These are phyloP conservation scores for Halcyon malimbica DNA, from an alignment of 2,113 vertebrate species.

Conservation along the genomic window DNA sequence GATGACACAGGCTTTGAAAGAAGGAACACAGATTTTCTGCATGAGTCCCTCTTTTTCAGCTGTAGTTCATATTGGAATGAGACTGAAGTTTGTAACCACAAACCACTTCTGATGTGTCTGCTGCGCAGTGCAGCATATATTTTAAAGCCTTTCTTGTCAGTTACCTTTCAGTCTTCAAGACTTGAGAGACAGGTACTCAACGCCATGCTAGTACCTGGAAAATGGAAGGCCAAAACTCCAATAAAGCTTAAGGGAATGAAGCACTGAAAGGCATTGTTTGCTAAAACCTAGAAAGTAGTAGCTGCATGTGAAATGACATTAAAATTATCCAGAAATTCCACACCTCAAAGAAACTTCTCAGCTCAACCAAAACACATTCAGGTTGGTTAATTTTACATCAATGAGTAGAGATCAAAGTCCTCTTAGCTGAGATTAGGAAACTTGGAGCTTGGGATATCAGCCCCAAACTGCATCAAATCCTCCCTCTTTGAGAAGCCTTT, in stretches of 20 bases:
- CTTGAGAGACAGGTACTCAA: neutral
- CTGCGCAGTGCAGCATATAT: neutral
- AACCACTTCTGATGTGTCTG: neutral
- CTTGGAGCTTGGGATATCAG: neutral
- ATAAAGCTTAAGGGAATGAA: neutral
- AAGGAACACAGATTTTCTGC: neutral
- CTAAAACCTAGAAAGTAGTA: neutral
- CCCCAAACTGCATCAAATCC: neutral
- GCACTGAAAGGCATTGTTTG: neutral
- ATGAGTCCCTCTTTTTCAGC: neutral
- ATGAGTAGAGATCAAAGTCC: neutral
- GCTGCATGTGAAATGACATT: neutral
- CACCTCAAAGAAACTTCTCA: neutral
- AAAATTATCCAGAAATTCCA: neutral
- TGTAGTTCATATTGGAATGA: neutral
- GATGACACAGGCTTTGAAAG: neutral
- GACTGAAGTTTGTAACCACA: neutral
- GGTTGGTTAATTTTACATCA: slow-evolving; percentile 23
- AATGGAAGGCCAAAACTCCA: neutral
- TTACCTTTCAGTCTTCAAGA: neutral
- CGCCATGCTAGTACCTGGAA: neutral
- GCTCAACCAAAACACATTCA: neutral
- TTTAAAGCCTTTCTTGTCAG: neutral
- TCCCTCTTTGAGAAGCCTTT: neutral
- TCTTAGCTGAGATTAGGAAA: neutral